These are phyloP conservation scores for Anser brachyrhynchus DNA, from an alignment of 2,113 vertebrate species.

Conservation along the genomic window DNA sequence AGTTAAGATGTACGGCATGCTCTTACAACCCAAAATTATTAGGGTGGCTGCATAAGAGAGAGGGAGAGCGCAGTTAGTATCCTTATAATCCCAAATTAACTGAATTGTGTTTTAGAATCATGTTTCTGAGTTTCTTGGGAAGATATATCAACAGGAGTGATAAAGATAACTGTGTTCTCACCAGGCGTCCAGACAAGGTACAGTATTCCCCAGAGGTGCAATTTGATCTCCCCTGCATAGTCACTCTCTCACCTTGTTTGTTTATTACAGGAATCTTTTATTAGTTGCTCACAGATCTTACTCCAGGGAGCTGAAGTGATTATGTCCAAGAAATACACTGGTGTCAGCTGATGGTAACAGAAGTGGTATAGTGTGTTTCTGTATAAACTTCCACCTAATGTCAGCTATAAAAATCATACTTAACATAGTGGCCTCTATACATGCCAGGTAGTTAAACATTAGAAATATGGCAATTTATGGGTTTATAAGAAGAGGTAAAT, in stretches of 20 bases:
- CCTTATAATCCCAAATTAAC: slow-evolving; percentile 18
- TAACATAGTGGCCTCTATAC: background rate
- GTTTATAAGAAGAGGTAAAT: background rate
- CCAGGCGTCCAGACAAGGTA: background rate
- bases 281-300: slow-evolving; percentile 76
- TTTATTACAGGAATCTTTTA: slow-evolving; percentile 77
- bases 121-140: background rate
- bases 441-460: background rate
- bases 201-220: slow-evolving; percentile 61
- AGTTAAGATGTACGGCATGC: background rate
- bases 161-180: slow-evolving; percentile 44
- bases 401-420: background rate
- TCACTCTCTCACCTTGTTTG: slow-evolving; percentile 70
- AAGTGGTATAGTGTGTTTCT: slow-evolving; percentile 22
- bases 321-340: slow-evolving; percentile 54
- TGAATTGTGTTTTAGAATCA: background rate
- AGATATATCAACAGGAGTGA: background rate
- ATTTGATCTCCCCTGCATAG: slow-evolving; percentile 72
- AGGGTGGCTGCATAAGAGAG: background rate
- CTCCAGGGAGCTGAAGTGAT: slow-evolving; percentile 75
- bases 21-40: background rate
- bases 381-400: slow-evolving; percentile 31
- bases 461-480: background rate
- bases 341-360: slow-evolving; percentile 64
- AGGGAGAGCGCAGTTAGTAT: background rate